Evolutionary conservation across 2,113 vertebrate species (phyloP).

Genomic region (Paracanthobrama guichenoti): DNA sequence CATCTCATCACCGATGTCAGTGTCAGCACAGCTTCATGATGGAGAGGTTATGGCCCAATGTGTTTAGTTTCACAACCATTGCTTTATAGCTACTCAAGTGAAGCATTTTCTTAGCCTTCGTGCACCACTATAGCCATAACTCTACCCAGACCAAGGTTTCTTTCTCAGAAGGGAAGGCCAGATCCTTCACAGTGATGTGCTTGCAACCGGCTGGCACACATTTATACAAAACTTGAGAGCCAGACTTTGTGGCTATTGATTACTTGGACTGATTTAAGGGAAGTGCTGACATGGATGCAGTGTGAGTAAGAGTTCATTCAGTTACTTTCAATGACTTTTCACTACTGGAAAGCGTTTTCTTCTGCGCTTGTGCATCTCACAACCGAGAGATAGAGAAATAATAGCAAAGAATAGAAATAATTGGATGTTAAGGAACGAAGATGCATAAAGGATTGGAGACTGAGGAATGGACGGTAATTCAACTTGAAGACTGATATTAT

Average conservation of each 20-base stretch:
- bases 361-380: neutral
- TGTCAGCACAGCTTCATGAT: conserved; percentile 2
- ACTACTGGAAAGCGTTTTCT: conserved; percentile 15
- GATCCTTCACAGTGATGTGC: neutral
- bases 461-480: conserved; percentile 2
- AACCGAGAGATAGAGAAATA: neutral
- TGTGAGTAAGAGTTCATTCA: neutral
- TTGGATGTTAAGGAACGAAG: conserved; percentile 29
- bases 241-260: conserved; percentile 32
- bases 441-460: conserved; percentile 24
- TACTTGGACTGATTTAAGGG: conserved; percentile 20
- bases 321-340: conserved; percentile 32
- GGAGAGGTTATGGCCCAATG: neutral
- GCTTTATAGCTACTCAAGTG: conserved; percentile 23
- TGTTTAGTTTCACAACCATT: neutral
- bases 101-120: conserved; percentile 30
- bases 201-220: neutral
- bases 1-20: conserved; percentile 22
- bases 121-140: conserved; percentile 2
- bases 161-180: neutral
- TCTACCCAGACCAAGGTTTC: conserved; percentile 15
- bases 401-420: conserved; percentile 28
- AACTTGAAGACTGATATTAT: conserved; percentile 13
- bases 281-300: neutral
- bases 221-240: neutral